These are phyloP conservation scores for Lagodon rhomboides DNA, from an alignment of 2,797 vertebrate species.

Conservation along the genomic window DNA sequence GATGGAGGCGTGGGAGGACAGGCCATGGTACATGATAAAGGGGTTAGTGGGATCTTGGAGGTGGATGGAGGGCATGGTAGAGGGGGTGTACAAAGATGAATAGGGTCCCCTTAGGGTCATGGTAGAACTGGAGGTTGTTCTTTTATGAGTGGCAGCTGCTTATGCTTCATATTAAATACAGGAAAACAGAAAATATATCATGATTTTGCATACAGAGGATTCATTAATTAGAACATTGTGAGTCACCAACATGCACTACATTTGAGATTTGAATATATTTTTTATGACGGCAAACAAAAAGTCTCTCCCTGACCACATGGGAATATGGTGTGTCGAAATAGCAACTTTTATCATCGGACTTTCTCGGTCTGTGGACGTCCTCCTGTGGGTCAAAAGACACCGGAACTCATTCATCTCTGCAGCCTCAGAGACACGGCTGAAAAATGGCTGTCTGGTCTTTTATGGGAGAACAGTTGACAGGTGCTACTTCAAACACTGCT, in stretches of 20 bases:
- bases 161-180: conserved; percentile 5
- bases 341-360: background rate
- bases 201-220: background rate
- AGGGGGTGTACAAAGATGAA: conserved; percentile 24
- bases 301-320: background rate
- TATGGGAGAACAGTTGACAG: conserved; percentile 22
- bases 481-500: conserved; percentile 31
- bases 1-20: conserved; percentile 25
- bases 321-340: background rate
- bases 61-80: conserved; percentile 20
- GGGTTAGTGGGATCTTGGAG: conserved; percentile 8
- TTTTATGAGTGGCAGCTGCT: background rate
- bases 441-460: conserved; percentile 20
- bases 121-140: background rate
- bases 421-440: conserved; percentile 1
- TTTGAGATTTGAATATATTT: background rate
- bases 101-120: background rate
- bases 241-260: background rate
- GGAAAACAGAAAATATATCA: background rate
- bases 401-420: background rate
- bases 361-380: conserved; percentile 7
- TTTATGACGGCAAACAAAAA: background rate
- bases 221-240: background rate
- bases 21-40: conserved; percentile 25
- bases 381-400: conserved; percentile 20